Evolutionary conservation across 2,113 vertebrate genomes (phyloP), one percentile per base, ranked within the genome.

Genomic region (Xenopus laevis): DNA sequence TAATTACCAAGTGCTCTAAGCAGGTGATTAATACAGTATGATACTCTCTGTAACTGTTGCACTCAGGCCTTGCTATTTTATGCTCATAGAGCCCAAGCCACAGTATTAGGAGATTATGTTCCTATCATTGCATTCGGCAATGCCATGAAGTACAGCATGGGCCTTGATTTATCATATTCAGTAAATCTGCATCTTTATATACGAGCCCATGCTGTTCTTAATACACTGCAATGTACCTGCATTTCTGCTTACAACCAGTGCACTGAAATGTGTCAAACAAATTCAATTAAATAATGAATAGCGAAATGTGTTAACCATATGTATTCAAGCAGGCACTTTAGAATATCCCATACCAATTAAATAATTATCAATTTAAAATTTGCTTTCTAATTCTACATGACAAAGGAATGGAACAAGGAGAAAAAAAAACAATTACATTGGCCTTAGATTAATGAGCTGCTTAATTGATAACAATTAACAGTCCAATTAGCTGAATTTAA

Each of bases 381-480:
- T 30, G 63, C 65, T 53, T 76, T 76, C 66, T 76, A 76, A 76
- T 76, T 76, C 59, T 68, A 62, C 73, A 62, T 69, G 73, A 76
- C 60, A 55, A 76, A 69, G 64, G 67, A 67, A 68, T 61, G 52
- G 55, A 74, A 16, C 15, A 55, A n/a, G 53, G 53, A 67, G 20
- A 50, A 72, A 57, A 21, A 66, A 68, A 75, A 76, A 76, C 73
- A 69, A 76, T 76, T 76, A 76, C 46, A 52, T 76, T 76, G 73
- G 65, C 73, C 73, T 76, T 76, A 76, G 73, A 76, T 76, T 76
- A 76, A 76, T 76, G 73, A 69, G 73, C 73, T 76, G 73, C 63
- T 76, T 76, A 76, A 76, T 76, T 76, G 73, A 76, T 55, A 76
- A 69, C 73, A 76, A 76, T 76, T 76, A 76, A 76, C 73, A 76